Evolutionary conservation across 2,888 invertebrate species (phyloP).

Genomic region (Patella pellucida): DNA sequence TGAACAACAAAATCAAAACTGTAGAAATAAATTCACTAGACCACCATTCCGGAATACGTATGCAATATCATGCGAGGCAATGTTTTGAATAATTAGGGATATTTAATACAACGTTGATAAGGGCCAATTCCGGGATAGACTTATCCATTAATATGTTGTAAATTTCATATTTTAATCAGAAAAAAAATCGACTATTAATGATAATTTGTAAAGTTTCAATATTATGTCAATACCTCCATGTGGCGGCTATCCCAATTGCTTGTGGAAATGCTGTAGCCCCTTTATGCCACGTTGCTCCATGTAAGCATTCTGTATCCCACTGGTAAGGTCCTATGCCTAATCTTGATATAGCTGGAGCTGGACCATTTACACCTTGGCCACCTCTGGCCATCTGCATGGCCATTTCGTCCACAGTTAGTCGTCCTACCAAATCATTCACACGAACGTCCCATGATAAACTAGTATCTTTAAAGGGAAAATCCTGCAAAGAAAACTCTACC

Average conservation of each 20-base stretch:
- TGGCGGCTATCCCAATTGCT: slow-evolving; percentile 47
- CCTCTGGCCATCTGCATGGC: not conserved
- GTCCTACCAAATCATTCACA: not conserved
- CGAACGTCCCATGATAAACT: not conserved
- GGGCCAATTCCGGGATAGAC: too few species aligned
- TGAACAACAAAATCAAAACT: too few species aligned
- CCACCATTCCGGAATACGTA: too few species aligned
- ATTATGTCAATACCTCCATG: slow-evolving; percentile 20
- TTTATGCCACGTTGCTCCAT: slow-evolving; percentile 40
- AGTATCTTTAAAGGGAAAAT: not conserved
- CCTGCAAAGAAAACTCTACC: not conserved
- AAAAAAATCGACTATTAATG: too few species aligned
- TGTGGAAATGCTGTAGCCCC: slow-evolving; percentile 51
- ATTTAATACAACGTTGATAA: too few species aligned
- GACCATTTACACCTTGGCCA: not conserved
- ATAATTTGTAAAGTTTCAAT: not conserved
- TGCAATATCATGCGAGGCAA: too few species aligned
- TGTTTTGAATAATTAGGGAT: too few species aligned
- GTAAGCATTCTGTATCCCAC: slow-evolving; percentile 22
- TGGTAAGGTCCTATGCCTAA: slow-evolving; percentile 20
- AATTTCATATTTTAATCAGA: too few species aligned
- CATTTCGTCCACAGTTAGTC: not conserved
- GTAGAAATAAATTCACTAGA: too few species aligned
- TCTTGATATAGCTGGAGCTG: not conserved
- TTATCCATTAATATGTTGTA: too few species aligned